phyloP scores from a whole-genome alignment of 2,888 invertebrate species.

The Molorchus minor region DNA sequence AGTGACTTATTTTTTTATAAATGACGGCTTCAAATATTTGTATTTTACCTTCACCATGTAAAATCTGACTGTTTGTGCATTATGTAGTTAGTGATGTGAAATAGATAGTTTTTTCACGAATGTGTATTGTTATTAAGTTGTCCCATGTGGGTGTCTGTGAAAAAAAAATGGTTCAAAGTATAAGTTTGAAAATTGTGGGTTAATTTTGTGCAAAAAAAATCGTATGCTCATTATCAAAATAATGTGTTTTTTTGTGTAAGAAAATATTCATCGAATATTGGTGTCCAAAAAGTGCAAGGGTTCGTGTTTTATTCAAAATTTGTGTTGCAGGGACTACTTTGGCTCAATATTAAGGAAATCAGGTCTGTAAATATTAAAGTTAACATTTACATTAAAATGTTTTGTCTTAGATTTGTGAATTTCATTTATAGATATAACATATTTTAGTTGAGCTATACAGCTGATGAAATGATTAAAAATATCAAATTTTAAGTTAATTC shows the following conservation, averaged over 20 bases:
- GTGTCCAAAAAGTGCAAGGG: constrained; percentile 16
- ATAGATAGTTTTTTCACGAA: constrained; percentile 52
- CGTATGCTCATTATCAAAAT: neutral
- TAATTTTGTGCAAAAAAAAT: constrained; percentile 18
- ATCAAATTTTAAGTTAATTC: too few species aligned
- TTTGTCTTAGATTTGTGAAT: neutral
- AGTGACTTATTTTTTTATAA: constrained; percentile 34
- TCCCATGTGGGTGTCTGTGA: constrained; percentile 32
- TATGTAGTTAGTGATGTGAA: constrained; percentile 52
- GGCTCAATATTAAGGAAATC: constrained; percentile 10
- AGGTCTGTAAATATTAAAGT: constrained; percentile 18
- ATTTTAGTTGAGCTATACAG: too few species aligned
- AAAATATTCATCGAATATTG: constrained; percentile 1
- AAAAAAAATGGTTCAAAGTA: constrained; percentile 4
- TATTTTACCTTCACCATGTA: constrained; percentile 37
- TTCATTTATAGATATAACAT: too few species aligned
- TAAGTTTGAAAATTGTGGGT: constrained; percentile 4
- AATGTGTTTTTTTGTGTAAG: constrained; percentile 18
- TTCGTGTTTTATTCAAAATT: constrained; percentile 7
- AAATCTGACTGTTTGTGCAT: constrained; percentile 35
- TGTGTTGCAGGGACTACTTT: constrained; percentile 3
- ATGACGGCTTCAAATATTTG: constrained; percentile 30
- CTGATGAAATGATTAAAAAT: too few species aligned
- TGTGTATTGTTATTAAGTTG: constrained; percentile 47
- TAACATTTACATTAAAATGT: neutral